Conservation (phyloP, 2,797 vertebrate genomes). For the Alauda arvensis region DNA sequence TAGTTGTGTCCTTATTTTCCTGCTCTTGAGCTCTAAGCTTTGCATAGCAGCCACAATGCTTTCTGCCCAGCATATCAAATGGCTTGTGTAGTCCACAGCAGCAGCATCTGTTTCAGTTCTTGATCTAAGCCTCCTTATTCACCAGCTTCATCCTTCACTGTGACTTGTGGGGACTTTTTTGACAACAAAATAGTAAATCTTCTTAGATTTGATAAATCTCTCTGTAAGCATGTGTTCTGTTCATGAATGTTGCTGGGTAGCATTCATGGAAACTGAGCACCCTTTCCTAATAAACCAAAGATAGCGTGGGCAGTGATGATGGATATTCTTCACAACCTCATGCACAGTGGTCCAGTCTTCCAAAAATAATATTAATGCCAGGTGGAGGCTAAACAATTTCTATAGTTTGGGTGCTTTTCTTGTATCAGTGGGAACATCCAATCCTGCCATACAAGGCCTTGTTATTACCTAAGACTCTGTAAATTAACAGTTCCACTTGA, state of each 20-base stretch:
- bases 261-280: background rate
- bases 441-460: background rate
- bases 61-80: background rate
- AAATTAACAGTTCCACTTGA: background rate
- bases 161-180: background rate
- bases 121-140: background rate
- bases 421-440: background rate
- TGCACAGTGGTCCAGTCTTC: background rate
- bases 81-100: background rate
- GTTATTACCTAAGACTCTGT: background rate
- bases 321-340: background rate
- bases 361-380: background rate
- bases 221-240: background rate
- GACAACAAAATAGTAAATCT: conserved; percentile 1
- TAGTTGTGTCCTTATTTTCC: background rate
- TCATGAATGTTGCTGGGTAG: background rate
- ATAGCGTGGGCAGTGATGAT: background rate
- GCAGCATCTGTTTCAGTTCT: background rate
- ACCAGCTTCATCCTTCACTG: background rate
- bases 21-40: conserved; percentile 4
- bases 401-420: background rate
- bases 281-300: background rate
- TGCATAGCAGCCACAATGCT: background rate
- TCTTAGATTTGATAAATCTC: background rate
- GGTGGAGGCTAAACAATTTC: background rate